Conservation (phyloP, 2,888 invertebrate species). For the Dynastes maya region DNA sequence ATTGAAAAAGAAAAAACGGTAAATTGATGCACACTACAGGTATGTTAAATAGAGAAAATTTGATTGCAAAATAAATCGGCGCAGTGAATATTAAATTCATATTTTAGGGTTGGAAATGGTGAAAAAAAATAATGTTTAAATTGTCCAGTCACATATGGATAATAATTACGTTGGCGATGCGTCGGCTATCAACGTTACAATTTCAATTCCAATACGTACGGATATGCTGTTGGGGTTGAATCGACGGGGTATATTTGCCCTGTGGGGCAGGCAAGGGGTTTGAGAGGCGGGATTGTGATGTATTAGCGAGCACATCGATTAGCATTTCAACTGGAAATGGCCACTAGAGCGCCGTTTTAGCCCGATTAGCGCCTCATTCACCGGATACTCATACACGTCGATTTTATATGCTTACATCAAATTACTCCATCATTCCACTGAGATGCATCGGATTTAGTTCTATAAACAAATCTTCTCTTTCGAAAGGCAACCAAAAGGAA, state of each 20-base stretch:
- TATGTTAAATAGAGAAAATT: conserved; percentile 34
- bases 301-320: conserved; percentile 67
- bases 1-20: background rate
- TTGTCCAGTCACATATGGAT: conserved; percentile 54
- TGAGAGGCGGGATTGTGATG: conserved; percentile 57
- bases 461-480: conserved; percentile 37
- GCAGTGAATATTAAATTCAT: conserved; percentile 36
- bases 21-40: background rate
- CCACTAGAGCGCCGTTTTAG: conserved; percentile 65
- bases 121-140: conserved; percentile 52
- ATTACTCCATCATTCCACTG: conserved; percentile 51
- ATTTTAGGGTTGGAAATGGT: background rate
- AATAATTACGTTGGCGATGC: conserved; percentile 54
- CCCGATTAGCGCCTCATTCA: conserved; percentile 65
- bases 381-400: conserved; percentile 64
- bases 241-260: conserved; percentile 40
- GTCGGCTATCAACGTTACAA: conserved; percentile 56
- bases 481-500: conserved; percentile 24
- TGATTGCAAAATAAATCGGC: conserved; percentile 31
- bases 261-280: conserved; percentile 47
- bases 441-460: conserved; percentile 51
- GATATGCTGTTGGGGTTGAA: conserved; percentile 51
- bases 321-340: conserved; percentile 68
- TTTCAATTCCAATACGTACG: conserved; percentile 56
- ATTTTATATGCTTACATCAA: conserved; percentile 57